Base-by-base conservation (phyloP, 2,797 vertebrate genomes). In the Megalops cyprinoides region DNA sequence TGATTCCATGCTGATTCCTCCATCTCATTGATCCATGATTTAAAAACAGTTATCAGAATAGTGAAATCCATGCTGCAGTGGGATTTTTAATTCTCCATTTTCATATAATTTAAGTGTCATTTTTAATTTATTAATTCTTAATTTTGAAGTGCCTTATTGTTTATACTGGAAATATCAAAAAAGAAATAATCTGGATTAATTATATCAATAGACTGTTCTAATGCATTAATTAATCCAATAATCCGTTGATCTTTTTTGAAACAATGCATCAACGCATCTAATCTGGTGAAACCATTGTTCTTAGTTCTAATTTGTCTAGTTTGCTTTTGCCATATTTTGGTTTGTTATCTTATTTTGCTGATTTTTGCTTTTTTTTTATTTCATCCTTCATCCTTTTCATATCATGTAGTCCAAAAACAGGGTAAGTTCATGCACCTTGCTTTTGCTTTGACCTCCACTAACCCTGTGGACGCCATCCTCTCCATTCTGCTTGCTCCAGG, bases 401-500 rank as follows among this genome's bases (percentile, higher is more conserved):
- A 37, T 86, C 82, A 83, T 91, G 82, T 96, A 96, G 95, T 94
- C 93, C 95, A 92, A 95, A 94, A 93, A 95, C 95, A 48, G 95
- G 95, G 95, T 96, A 96, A 97, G 96, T 97, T 60, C 83, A 88
- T 88, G 79, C 90, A 84, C 80, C 81, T 91, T 90, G 86, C 83
- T 90, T 86, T 84, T 87, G 85, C 88, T 88, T 90, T 88, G 77
- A 76, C 80, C 83, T 78, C 80, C 86, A 62, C 75, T 73, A 56
- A 34, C 20, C 25, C 51, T 37, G 28, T 71, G 69, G 48, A 77
- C 82, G 48, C 67, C 25, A 10, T 85, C 55, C 81, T 25, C 42
- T 65, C 39, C 23, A 49, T 51, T 60, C 62, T 78, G 69, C 82
- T 69, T 84, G 39, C 79, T 65, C 53, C 28, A 31, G 42, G 53